A percentile compares a stretch with the other conserved stretches of the same genome.
Conservation (phyloP, 2,113 vertebrate genomes). For the Cyprinus carpio region DNA sequence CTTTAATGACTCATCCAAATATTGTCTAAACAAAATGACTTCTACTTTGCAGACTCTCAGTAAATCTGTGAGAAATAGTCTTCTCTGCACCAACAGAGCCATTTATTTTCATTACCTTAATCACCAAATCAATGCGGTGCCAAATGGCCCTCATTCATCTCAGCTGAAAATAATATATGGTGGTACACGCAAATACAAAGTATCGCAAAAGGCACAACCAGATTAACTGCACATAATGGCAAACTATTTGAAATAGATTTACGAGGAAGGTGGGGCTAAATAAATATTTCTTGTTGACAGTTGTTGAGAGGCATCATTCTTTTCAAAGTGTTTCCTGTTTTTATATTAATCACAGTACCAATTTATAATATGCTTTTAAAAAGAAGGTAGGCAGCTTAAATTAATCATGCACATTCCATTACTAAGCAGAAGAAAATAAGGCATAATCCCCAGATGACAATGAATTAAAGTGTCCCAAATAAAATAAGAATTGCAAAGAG, state of each 20-base stretch:
- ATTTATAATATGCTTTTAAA: neutral
- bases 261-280: constrained; percentile 12
- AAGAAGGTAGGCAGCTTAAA: neutral
- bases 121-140: constrained; percentile 57
- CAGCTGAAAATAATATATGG: constrained; percentile 46
- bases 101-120: constrained; percentile 62
- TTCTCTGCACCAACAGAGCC: constrained; percentile 36
- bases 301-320: neutral
- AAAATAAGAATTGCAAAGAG: neutral
- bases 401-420: neutral
- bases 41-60: constrained; percentile 9
- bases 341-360: neutral
- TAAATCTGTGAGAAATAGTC: constrained; percentile 44
- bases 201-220: constrained; percentile 42
- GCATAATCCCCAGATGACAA: neutral
- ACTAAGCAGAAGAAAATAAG: neutral
- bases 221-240: constrained; percentile 40
- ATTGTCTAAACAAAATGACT: constrained; percentile 30
- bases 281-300: constrained; percentile 42
- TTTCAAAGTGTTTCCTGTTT: neutral
- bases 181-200: constrained; percentile 34
- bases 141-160: constrained; percentile 53
- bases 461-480: neutral
- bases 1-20: constrained; percentile 46
- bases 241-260: constrained; percentile 46